A percentile compares a stretch with the other conserved stretches of the same genome.
phyloP scores from a whole-genome alignment of 2,888 invertebrate genomes.

The Dioctria rufipes region DNA sequence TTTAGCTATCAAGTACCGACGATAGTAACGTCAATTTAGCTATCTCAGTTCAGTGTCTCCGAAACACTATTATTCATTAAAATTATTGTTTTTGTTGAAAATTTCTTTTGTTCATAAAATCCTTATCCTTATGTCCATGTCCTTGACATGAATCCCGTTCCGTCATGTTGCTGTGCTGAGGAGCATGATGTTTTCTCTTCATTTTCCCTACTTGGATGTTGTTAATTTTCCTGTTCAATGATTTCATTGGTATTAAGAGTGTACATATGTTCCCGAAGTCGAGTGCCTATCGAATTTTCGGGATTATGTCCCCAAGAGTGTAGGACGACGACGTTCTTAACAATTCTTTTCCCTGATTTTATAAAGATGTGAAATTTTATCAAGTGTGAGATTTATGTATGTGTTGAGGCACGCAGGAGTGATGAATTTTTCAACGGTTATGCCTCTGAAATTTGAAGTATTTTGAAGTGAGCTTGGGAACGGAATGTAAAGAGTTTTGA shows the following conservation, averaged over 20 bases:
- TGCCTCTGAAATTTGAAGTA: no score
- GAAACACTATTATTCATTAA: conserved; percentile 18
- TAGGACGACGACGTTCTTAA: not conserved
- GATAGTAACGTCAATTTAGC: conserved; percentile 12
- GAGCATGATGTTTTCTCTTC: conserved; percentile 14
- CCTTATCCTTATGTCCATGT: not conserved
- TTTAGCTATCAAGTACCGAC: conserved; percentile 1
- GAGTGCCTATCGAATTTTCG: not conserved
- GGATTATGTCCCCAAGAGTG: not conserved
- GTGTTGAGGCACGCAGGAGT: not conserved
- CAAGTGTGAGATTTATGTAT: not conserved
- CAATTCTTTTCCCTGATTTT: not conserved
- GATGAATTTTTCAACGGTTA: not conserved
- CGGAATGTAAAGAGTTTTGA: no score
- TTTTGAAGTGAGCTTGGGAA: no score
- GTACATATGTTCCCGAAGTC: not conserved
- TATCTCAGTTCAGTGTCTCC: not conserved
- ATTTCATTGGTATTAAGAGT: conserved; percentile 44
- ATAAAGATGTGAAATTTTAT: conserved; percentile 6
- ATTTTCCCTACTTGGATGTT: conserved; percentile 45
- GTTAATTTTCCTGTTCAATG: conserved; percentile 57
- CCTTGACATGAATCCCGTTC: not conserved
- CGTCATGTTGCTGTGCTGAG: not conserved
- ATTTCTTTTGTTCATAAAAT: conserved; percentile 1
- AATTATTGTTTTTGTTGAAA: conserved; percentile 37